Conservation (phyloP, 2,888 invertebrate species). For the Cordilura impudica region DNA sequence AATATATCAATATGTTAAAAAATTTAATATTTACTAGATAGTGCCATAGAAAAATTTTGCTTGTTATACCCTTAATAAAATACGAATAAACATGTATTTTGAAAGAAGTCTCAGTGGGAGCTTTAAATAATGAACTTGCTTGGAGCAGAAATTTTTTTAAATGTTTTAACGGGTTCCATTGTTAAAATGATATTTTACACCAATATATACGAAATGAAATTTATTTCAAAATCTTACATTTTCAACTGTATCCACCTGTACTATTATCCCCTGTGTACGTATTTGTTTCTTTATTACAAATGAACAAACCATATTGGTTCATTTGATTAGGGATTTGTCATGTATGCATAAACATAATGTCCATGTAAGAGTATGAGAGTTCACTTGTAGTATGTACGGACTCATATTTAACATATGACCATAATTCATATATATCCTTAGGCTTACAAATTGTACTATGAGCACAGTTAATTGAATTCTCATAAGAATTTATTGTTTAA, state of each 20-base stretch:
- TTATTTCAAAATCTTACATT: too few relatives aligned
- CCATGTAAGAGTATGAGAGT: neutral
- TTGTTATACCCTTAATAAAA: too few relatives aligned
- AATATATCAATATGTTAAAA: too few relatives aligned
- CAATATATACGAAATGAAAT: too few relatives aligned
- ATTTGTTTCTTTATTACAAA: neutral
- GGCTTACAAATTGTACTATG: slow-evolving; percentile 17
- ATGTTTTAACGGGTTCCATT: too few relatives aligned
- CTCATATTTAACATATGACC: slow-evolving; percentile 10
- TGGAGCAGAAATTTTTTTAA: neutral
- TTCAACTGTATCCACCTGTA: too few relatives aligned
- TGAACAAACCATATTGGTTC: neutral
- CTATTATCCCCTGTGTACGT: neutral
- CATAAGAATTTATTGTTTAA: slow-evolving; percentile 6
- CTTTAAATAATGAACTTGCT: too few relatives aligned
- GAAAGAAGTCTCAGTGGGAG: too few relatives aligned
- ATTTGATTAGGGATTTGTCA: slow-evolving; percentile 3
- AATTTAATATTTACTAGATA: too few relatives aligned
- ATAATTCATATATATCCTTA: slow-evolving; percentile 11
- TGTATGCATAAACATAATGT: neutral
- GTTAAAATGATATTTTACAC: too few relatives aligned
- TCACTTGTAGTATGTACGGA: neutral
- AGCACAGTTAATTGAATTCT: slow-evolving; percentile 19
- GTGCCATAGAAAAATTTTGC: too few relatives aligned
- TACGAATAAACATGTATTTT: too few relatives aligned